Evolutionary conservation across 2,888 invertebrate species (phyloP), one percentile per base, ranked within the genome.

Genomic region (Lutraria lutraria): DNA sequence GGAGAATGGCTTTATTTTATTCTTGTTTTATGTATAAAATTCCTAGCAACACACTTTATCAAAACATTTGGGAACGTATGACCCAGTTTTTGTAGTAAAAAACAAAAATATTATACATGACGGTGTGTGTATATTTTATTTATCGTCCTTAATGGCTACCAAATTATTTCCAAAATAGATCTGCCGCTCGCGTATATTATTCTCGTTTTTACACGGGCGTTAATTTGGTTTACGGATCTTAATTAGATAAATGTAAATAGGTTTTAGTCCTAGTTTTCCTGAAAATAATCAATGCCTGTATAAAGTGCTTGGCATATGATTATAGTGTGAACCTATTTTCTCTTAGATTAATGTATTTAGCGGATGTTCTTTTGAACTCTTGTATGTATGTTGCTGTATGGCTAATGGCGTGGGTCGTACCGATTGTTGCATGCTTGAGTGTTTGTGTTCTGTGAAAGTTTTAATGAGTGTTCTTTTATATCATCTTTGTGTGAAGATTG

Each of bases 241-340:
- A 76, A 76, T 76, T 31, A 16, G 76, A 76, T 76, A 34, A 34
- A 76, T 76, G 34, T 76, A 31, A 34, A 72, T 72, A 76, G 29
- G 76, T 68, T 68, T 60, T 25, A 13, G 63, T 68, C 63, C 12
- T n/a, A 25, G 8, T 25, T 68, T 25, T 10, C n/a, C 6, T 25
- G 10, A 13, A 68, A n/a, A 68, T 8, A n/a, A 68, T 21, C 63
- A 25, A 25, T n/a, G 6, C n/a, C n/a, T 68, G 63, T 25, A 25
- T 25, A n/a, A n/a, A 25, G n/a, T 68, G 63, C 12, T 68, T 25
- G 63, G 25, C n/a, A 68, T 68, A 68, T n/a, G 63, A 68, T 68
- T 6, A 4, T 68, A 10, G 63, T n/a, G 21, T 25, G 19, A 60
- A n/a, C 15, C n/a, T n/a, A 25, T 68, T 68, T 25, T 68, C n/a